Percentiles rank a stretch among this genome's conserved stretches.
These are phyloP conservation scores for Drosophila pseudotalamancana DNA, from an alignment of 2,888 invertebrate species.

Conservation along the genomic window DNA sequence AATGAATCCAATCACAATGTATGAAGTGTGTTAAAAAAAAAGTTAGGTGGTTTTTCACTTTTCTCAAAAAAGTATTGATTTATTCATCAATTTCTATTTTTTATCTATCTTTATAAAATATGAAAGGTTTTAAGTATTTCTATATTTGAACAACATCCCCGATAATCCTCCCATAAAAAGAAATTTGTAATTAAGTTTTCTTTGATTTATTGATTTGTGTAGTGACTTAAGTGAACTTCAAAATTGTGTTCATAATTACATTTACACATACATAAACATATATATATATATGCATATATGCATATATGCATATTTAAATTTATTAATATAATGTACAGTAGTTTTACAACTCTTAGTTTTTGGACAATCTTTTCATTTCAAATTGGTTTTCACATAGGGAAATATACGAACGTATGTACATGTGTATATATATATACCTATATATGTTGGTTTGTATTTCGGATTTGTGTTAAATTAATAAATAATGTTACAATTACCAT, in stretches of 20 bases:
- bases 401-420: neutral
- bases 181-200: constrained; percentile 26
- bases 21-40: too few species aligned
- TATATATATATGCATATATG: constrained; percentile 16
- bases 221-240: constrained; percentile 78
- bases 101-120: too few species aligned
- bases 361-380: constrained; percentile 77
- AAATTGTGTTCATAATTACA: constrained; percentile 74
- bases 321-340: constrained; percentile 67
- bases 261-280: constrained; percentile 57
- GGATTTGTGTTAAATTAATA: constrained; percentile 56
- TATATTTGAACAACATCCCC: neutral
- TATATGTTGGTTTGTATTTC: constrained; percentile 1
- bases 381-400: constrained; percentile 50
- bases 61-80: too few species aligned
- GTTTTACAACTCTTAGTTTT: constrained; percentile 79
- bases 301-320: constrained; percentile 6
- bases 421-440: constrained; percentile 2
- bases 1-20: too few species aligned
- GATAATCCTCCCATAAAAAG: neutral
- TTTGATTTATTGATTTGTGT: constrained; percentile 75
- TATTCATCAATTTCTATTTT: too few species aligned
- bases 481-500: constrained; percentile 72
- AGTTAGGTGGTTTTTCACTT: too few species aligned
- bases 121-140: too few species aligned